Conservation (phyloP, 2,797 vertebrate genomes). For the Pangasius mekongensis region DNA sequence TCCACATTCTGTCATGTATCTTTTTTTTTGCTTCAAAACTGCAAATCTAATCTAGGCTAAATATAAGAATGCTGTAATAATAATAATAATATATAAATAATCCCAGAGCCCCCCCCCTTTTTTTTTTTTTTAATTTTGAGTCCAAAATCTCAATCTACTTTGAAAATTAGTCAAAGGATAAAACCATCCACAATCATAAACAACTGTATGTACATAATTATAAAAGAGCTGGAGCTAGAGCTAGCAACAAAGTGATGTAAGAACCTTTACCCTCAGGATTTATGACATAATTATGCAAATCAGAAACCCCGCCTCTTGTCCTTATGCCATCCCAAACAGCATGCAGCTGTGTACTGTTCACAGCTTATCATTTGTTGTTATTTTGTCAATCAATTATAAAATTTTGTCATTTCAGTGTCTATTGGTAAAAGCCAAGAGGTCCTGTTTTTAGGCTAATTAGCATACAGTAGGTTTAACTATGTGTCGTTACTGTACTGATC, state of each 20-base stretch:
- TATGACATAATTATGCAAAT: slow-evolving; percentile 1
- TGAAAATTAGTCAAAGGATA: neutral
- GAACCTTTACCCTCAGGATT: neutral
- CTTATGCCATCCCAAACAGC: neutral
- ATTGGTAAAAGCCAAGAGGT: neutral
- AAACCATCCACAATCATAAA: neutral
- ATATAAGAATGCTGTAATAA: neutral
- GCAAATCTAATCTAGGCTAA: neutral
- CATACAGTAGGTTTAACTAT: neutral
- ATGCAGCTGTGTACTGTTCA: neutral
- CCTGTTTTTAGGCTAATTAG: neutral
- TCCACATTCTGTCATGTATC: neutral
- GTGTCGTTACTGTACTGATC: no score
- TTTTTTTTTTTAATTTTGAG: neutral
- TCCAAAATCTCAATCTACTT: neutral
- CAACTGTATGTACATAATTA: neutral
- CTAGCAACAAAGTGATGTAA: neutral
- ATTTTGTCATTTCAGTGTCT: neutral
- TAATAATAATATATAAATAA: neutral
- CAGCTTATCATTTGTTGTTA: neutral
- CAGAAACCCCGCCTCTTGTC: neutral
- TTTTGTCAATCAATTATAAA: neutral
- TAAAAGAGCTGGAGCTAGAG: neutral
- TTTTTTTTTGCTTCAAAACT: neutral
- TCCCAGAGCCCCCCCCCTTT: neutral